These are phyloP conservation scores for Pseudomyrmex concolor DNA, from an alignment of 1,140 invertebrate species.

Conservation along the genomic window DNA sequence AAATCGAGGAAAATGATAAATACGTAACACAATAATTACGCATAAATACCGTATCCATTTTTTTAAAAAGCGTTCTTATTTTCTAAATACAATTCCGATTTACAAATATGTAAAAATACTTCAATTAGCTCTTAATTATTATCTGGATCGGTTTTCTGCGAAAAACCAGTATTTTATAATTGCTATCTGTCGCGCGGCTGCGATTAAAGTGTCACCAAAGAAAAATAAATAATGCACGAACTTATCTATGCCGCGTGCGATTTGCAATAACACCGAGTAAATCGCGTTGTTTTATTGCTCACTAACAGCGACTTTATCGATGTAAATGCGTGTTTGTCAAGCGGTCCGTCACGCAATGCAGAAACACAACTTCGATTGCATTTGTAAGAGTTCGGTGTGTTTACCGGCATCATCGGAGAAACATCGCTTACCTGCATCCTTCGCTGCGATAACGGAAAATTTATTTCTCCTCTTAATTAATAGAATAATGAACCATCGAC, in stretches of 20 bases:
- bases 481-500: background rate
- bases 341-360: background rate
- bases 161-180: constrained; percentile 3
- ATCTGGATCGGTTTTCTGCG: background rate
- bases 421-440: background rate
- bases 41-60: background rate
- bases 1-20: constrained; percentile 4
- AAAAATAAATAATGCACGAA: too few species aligned
- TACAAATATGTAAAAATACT: background rate
- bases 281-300: constrained; percentile 21
- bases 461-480: constrained; percentile 1
- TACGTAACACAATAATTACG: background rate
- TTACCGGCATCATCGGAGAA: background rate
- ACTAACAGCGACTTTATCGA: background rate
- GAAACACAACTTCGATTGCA: background rate
- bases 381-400: background rate
- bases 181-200: background rate
- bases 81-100: background rate
- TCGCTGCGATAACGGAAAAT: background rate
- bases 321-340: background rate
- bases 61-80: constrained; percentile 5
- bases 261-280: background rate
- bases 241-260: background rate
- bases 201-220: too few species aligned
- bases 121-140: constrained; percentile 6